Percentiles rank a stretch among this genome's conserved stretches.
Conservation (phyloP, 2,888 invertebrate genomes). For the Anthophora plumipes region DNA sequence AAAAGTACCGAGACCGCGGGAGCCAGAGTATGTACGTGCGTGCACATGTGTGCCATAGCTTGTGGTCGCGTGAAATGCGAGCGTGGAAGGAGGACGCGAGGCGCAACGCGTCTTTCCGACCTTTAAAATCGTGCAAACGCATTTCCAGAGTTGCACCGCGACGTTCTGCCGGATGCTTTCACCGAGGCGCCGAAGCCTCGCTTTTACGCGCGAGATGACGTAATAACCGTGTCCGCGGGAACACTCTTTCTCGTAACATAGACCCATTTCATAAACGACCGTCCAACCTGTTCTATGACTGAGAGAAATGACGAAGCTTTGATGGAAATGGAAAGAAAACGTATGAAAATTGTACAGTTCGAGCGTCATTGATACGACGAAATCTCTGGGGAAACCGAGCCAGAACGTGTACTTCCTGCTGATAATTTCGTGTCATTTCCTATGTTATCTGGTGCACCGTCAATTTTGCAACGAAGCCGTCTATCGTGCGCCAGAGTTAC, state of each 20-base stretch:
- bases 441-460: slow-evolving; percentile 54
- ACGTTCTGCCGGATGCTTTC: slow-evolving; percentile 45
- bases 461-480: slow-evolving; percentile 31
- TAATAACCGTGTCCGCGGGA: slow-evolving; percentile 34
- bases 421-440: slow-evolving; percentile 63
- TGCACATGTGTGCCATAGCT: background rate
- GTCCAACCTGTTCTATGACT: slow-evolving; percentile 31
- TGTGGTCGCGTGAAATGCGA: slow-evolving; percentile 34
- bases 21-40: too few species aligned
- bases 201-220: slow-evolving; percentile 16
- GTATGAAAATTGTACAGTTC: slow-evolving; percentile 7
- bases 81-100: slow-evolving; percentile 31
- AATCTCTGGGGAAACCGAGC: slow-evolving; percentile 32
- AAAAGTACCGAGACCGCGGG: slow-evolving; percentile 31
- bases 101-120: slow-evolving; percentile 33
- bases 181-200: slow-evolving; percentile 13
- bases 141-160: slow-evolving; percentile 38
- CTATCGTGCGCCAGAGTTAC: slow-evolving; percentile 25
- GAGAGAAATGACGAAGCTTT: background rate
- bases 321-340: background rate
- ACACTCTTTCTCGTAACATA: slow-evolving; percentile 29
- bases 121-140: slow-evolving; percentile 47
- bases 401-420: slow-evolving; percentile 64
- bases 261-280: slow-evolving; percentile 42
- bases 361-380: slow-evolving; percentile 58